These are phyloP conservation scores for Cybosia mesomella DNA, from an alignment of 2,888 invertebrate species.

Conservation along the genomic window DNA sequence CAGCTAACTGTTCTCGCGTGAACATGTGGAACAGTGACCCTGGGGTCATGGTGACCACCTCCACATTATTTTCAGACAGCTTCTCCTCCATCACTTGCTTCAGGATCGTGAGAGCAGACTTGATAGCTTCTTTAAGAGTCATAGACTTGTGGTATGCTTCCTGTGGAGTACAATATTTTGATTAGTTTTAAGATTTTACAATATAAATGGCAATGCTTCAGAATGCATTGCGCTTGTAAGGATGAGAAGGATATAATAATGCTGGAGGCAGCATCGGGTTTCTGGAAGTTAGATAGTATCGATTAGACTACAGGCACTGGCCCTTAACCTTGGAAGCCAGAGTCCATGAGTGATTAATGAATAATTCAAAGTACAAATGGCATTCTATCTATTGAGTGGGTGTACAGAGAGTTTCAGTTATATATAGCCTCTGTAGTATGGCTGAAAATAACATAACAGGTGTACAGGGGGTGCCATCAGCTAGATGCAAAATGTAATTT, in stretches of 20 bases:
- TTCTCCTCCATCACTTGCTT: constrained; percentile 99
- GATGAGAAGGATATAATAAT: not conserved
- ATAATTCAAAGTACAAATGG: too few relatives aligned
- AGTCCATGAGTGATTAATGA: too few relatives aligned
- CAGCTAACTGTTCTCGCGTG: constrained; percentile 95
- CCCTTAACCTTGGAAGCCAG: too few relatives aligned
- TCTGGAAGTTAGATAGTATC: too few relatives aligned
- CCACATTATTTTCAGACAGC: constrained; percentile 98
- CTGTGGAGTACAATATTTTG: constrained; percentile 62
- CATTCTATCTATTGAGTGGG: too few relatives aligned
- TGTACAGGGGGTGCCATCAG: not conserved
- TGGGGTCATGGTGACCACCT: constrained; percentile 97
- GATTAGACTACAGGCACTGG: not conserved
- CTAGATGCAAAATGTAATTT: not conserved
- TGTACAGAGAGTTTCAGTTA: too few relatives aligned
- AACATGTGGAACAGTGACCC: constrained; percentile 95
- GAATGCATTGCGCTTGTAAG: not conserved
- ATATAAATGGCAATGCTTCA: not conserved
- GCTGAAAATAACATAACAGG: too few relatives aligned
- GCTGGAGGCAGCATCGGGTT: too few relatives aligned
- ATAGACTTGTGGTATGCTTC: constrained; percentile 94
- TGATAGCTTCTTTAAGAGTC: constrained; percentile 97
- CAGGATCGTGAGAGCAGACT: constrained; percentile 95
- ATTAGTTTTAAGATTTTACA: not conserved
- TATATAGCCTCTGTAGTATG: too few relatives aligned